Evolutionary conservation across 2,113 vertebrate genomes (phyloP).

Genomic region (Dolichallabes microphthalmus): DNA sequence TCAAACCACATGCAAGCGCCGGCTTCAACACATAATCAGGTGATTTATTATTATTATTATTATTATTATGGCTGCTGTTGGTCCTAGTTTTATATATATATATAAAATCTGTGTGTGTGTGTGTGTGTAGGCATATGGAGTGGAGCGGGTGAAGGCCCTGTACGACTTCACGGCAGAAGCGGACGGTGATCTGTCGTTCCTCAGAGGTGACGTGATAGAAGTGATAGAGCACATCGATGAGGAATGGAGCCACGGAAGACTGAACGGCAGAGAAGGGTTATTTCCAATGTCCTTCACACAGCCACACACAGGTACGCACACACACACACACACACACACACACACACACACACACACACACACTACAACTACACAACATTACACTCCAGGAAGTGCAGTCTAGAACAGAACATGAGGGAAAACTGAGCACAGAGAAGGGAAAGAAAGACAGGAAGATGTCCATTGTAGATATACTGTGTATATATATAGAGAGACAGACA

Average conservation of each 20-base stretch:
- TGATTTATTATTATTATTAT: conserved; percentile 43
- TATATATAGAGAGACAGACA: background rate
- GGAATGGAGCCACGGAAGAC: conserved; percentile 83
- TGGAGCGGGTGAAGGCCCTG: conserved; percentile 82
- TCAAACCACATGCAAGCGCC: conserved; percentile 33
- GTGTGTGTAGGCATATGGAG: conserved; percentile 31
- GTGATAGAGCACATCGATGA: conserved; percentile 76
- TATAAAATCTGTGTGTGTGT: background rate
- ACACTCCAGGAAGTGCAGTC: too few species aligned
- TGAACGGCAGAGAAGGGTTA: conserved; percentile 81
- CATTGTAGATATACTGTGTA: background rate
- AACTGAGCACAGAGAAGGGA: background rate
- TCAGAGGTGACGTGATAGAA: conserved; percentile 82
- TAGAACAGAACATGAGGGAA: background rate
- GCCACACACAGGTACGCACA: conserved; percentile 70
- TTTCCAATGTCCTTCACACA: conserved; percentile 84
- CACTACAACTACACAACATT: background rate
- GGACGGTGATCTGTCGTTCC: conserved; percentile 81
- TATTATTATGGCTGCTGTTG: background rate
- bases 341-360: background rate
- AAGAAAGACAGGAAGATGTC: background rate
- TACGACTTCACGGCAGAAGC: conserved; percentile 84
- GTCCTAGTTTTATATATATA: background rate
- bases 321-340: conserved; percentile 11
- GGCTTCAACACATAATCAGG: conserved; percentile 60